Conservation (phyloP, 1,140 invertebrate genomes). For the Microplitis mediator region DNA sequence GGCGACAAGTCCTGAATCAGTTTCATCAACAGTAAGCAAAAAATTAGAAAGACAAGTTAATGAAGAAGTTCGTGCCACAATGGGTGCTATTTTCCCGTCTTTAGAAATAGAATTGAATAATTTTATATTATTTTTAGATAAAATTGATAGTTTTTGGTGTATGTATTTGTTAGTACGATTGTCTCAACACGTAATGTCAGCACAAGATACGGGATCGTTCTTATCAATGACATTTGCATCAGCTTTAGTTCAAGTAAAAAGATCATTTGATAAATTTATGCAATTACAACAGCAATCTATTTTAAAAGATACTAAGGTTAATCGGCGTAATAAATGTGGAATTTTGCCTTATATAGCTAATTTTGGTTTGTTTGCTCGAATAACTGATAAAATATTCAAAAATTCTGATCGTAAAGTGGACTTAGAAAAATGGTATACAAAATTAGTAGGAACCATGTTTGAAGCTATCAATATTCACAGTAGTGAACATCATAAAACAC, state of each 20-base stretch:
- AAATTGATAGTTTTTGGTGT: slow-evolving; percentile 87
- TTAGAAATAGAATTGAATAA: slow-evolving; percentile 85
- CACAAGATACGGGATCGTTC: slow-evolving; percentile 90
- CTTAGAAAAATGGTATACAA: slow-evolving; percentile 93
- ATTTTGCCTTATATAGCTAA: slow-evolving; percentile 91
- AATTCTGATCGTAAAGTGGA: slow-evolving; percentile 89
- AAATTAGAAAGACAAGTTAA: slow-evolving; percentile 74
- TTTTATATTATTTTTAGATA: slow-evolving; percentile 85
- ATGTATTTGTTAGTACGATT: slow-evolving; percentile 90
- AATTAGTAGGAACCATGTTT: slow-evolving; percentile 86
- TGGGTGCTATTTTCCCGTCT: slow-evolving; percentile 84
- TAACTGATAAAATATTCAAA: slow-evolving; percentile 86
- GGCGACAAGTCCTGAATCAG: slow-evolving; percentile 51
- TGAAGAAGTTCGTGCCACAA: slow-evolving; percentile 82
- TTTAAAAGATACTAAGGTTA: slow-evolving; percentile 75
- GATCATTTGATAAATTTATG: slow-evolving; percentile 94
- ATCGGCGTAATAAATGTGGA: slow-evolving; percentile 83
- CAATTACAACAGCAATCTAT: slow-evolving; percentile 84
- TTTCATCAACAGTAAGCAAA: slow-evolving; percentile 62
- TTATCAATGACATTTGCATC: slow-evolving; percentile 89
- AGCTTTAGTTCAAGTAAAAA: slow-evolving; percentile 89
- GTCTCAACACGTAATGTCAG: slow-evolving; percentile 87
- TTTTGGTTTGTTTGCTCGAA: slow-evolving; percentile 86
- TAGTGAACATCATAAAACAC: slow-evolving; percentile 90
- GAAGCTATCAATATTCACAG: slow-evolving; percentile 81